Evolutionary conservation across 2,113 vertebrate species (phyloP).

Genomic region (Antennarius striatus): DNA sequence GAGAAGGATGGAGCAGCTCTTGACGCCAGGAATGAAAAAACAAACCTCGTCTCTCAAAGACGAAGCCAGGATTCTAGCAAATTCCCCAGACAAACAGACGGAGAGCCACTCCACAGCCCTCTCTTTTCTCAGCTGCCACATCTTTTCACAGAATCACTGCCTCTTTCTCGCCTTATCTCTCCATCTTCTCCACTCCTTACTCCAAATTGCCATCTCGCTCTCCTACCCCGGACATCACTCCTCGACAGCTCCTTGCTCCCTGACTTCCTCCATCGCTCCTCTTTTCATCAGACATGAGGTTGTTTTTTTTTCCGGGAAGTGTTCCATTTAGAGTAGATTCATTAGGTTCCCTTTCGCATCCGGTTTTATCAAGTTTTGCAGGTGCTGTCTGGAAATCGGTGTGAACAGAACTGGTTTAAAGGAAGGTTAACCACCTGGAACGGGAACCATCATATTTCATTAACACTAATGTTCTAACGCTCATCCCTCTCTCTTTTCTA

Average conservation of each 20-base stretch:
- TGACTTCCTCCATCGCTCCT: neutral
- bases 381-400: slow-evolving; percentile 21
- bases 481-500: slow-evolving; percentile 9
- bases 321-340: slow-evolving; percentile 63
- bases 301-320: slow-evolving; percentile 33
- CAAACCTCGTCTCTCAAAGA: slow-evolving; percentile 4
- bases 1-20: slow-evolving; percentile 13
- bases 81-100: slow-evolving; percentile 29
- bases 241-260: slow-evolving; percentile 2
- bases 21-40: too few species aligned
- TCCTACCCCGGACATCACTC: slow-evolving; percentile 9
- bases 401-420: slow-evolving; percentile 12
- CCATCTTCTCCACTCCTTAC: slow-evolving; percentile 1
- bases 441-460: slow-evolving; percentile 44
- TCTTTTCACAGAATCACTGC: slow-evolving; percentile 27
- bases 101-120: slow-evolving; percentile 7
- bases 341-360: slow-evolving; percentile 15
- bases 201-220: slow-evolving; percentile 8
- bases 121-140: slow-evolving; percentile 15
- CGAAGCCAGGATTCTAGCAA: neutral
- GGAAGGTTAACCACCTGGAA: slow-evolving; percentile 31
- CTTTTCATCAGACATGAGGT: slow-evolving; percentile 41
- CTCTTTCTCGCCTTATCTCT: slow-evolving; percentile 16
- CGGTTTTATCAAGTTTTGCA: slow-evolving; percentile 27
- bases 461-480: slow-evolving; percentile 34